phyloP scores from a whole-genome alignment of 2,888 invertebrate species.

The Nomada goodeniana region DNA sequence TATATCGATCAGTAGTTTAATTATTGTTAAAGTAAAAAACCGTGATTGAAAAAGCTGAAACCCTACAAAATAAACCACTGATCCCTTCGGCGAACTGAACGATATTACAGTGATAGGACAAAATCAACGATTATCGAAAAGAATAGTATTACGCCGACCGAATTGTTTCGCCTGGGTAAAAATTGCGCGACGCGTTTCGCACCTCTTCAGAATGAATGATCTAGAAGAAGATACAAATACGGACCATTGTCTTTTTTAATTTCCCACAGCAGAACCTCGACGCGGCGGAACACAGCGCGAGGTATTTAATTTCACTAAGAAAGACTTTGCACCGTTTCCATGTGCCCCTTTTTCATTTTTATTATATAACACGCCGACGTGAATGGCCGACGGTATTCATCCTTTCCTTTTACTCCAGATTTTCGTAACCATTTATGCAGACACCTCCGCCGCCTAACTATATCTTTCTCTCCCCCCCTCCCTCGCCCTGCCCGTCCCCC shows the following conservation, averaged over 20 bases:
- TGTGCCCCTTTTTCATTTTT: conserved; percentile 17
- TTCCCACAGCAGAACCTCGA: conserved; percentile 5
- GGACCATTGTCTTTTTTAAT: conserved; percentile 16
- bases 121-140: background rate
- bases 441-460: conserved; percentile 20
- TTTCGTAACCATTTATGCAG: conserved; percentile 10
- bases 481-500: no score
- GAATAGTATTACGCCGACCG: no score
- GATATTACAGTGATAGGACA: no score
- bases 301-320: conserved; percentile 46
- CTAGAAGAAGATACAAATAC: background rate
- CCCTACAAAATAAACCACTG: no score
- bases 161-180: no score
- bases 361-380: conserved; percentile 13
- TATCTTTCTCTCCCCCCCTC: background rate
- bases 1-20: background rate
- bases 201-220: background rate
- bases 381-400: conserved; percentile 33
- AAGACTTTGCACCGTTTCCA: conserved; percentile 27
- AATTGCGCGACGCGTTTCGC: background rate
- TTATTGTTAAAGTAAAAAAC: no score
- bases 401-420: conserved; percentile 21
- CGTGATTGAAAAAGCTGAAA: no score
- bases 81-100: no score
- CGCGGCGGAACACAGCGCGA: conserved; percentile 8